Conservation (phyloP, 1,140 invertebrate species). For the Drosophila sp. region DNA sequence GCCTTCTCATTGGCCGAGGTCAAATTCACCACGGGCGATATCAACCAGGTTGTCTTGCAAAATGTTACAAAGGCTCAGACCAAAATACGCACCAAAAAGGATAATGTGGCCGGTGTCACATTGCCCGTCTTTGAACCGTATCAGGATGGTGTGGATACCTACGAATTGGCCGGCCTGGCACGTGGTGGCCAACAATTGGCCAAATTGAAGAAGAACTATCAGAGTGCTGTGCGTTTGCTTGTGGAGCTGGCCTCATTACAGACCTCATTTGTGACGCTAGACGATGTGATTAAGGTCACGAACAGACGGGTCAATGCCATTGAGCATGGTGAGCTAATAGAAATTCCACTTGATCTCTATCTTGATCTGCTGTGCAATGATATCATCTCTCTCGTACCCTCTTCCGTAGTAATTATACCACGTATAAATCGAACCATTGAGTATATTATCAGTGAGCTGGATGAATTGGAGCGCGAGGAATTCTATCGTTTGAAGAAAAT, state of each 20-base stretch:
- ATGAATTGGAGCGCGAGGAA: constrained; percentile 99
- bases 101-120: constrained; percentile 99
- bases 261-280: constrained; percentile 97
- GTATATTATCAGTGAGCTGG: constrained; percentile 99
- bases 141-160: constrained; percentile 96
- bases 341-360: background rate
- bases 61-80: constrained; percentile 99
- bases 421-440: constrained; percentile 97
- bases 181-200: constrained; percentile 97
- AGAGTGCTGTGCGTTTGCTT: constrained; percentile 94
- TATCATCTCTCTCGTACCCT: constrained; percentile 2
- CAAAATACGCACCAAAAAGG: constrained; percentile 99
- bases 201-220: constrained; percentile 98
- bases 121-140: constrained; percentile 98
- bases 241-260: constrained; percentile 97
- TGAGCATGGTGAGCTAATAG: constrained; percentile 92
- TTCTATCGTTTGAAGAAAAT: constrained; percentile 97
- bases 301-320: constrained; percentile 99
- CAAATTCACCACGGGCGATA: constrained; percentile 98
- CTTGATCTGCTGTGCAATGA: constrained; percentile 15
- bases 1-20: constrained; percentile 99
- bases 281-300: constrained; percentile 98
- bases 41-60: constrained; percentile 98
- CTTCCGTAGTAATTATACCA: constrained; percentile 95
- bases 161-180: constrained; percentile 96